Conservation (phyloP, 37 sponge, comb jelly and placozoan genomes). For the Ephydatia muelleri region DNA sequence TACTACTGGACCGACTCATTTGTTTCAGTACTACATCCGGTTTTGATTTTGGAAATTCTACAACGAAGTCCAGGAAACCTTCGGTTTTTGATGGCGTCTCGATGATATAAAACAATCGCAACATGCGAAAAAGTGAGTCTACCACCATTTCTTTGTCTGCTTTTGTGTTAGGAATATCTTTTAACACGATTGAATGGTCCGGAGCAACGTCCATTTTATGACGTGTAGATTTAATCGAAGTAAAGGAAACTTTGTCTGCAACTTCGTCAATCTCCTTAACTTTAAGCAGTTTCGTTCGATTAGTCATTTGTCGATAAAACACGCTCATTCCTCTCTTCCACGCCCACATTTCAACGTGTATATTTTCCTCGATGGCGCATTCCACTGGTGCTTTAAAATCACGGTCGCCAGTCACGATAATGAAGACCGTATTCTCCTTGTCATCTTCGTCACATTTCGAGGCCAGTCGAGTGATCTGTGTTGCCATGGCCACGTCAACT, state of each 20-base stretch:
- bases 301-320: constrained; percentile 4
- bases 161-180: not conserved
- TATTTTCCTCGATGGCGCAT: not conserved
- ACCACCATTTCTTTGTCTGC: not conserved
- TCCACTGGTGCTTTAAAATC: constrained; percentile 19
- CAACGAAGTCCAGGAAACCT: not conserved
- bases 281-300: not conserved
- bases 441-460: not conserved
- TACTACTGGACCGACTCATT: not conserved
- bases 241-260: not conserved
- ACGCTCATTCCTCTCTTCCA: constrained; percentile 8
- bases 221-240: not conserved
- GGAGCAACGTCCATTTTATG: not conserved
- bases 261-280: not conserved
- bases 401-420: constrained; percentile 31
- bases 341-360: constrained; percentile 16
- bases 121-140: not conserved
- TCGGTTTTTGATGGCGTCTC: not conserved
- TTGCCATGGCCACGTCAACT: constrained; percentile 25
- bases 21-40: not conserved
- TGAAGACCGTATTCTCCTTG: not conserved
- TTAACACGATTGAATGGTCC: not conserved
- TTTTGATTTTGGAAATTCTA: constrained; percentile 9
- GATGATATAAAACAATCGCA: constrained; percentile 2
- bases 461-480: not conserved